A percentile compares a stretch with the other conserved stretches of the same genome.
Conservation (phyloP, 2,888 invertebrate species). For the Conops quadrifasciatus region DNA sequence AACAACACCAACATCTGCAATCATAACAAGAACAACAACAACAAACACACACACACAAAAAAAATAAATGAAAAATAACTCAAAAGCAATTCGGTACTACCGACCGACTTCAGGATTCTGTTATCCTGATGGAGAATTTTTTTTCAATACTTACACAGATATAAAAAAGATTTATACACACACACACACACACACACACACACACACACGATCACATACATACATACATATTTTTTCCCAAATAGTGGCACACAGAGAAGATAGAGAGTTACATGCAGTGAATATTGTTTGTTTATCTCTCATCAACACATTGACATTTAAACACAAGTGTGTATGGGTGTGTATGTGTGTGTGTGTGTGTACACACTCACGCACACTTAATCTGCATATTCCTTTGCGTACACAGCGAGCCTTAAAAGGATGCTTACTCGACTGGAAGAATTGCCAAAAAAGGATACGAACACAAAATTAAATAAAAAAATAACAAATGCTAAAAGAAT, state of each 20-base stretch:
- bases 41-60: neutral
- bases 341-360: neutral
- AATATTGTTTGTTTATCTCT: too few species aligned
- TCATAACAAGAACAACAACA: neutral
- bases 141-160: conserved; percentile 16
- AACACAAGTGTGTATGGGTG: neutral
- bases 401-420: too few species aligned
- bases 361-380: neutral
- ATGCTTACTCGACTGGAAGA: too few species aligned
- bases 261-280: neutral
- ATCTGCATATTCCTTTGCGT: too few species aligned
- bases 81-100: neutral
- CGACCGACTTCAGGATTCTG: conserved; percentile 14
- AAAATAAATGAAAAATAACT: neutral
- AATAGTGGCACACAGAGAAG: neutral
- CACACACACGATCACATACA: conserved; percentile 6
- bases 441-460: too few species aligned
- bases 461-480: too few species aligned
- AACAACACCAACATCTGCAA: neutral
- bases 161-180: neutral
- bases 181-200: neutral
- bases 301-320: neutral
- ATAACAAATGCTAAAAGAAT: too few species aligned
- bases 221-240: neutral
- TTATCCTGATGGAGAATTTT: conserved; percentile 26